phyloP scores from a whole-genome alignment of 2,797 vertebrate species.

The Sebastes elongatus region DNA sequence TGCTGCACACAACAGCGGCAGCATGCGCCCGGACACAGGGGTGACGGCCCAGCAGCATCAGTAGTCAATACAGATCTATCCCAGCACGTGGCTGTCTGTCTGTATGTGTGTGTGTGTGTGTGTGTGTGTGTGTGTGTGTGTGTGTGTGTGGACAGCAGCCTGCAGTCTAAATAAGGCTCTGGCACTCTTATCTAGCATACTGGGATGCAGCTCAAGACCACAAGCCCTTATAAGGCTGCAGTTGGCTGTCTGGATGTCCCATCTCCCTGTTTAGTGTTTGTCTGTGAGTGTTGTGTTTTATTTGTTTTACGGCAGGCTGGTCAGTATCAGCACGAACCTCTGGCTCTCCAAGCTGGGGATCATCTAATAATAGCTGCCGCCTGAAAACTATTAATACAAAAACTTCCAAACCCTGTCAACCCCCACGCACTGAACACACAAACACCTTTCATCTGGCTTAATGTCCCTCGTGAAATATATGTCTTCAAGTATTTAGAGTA shows the following conservation, averaged over 20 bases:
- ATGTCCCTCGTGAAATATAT: conserved; percentile 12
- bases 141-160: conserved; percentile 20
- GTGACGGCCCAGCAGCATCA: conserved; percentile 19
- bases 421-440: background rate
- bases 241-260: conserved; percentile 38
- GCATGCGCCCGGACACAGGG: conserved; percentile 1
- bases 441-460: background rate
- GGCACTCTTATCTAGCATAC: conserved; percentile 49
- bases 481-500: conserved; percentile 23
- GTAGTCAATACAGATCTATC: conserved; percentile 27
- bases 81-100: background rate
- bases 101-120: background rate
- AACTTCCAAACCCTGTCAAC: background rate
- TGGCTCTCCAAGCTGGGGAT: conserved; percentile 13
- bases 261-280: conserved; percentile 32
- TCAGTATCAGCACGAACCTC: conserved; percentile 42
- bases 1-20: background rate
- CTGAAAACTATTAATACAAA: conserved; percentile 40
- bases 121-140: background rate
- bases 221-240: conserved; percentile 71
- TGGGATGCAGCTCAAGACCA: conserved; percentile 43
- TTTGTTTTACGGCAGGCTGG: conserved; percentile 67
- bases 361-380: conserved; percentile 49
- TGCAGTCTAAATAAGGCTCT: conserved; percentile 69
- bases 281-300: conserved; percentile 43